Base-by-base conservation (phyloP, 2,888 invertebrate species). In the Arrhopalites spinosus region DNA sequence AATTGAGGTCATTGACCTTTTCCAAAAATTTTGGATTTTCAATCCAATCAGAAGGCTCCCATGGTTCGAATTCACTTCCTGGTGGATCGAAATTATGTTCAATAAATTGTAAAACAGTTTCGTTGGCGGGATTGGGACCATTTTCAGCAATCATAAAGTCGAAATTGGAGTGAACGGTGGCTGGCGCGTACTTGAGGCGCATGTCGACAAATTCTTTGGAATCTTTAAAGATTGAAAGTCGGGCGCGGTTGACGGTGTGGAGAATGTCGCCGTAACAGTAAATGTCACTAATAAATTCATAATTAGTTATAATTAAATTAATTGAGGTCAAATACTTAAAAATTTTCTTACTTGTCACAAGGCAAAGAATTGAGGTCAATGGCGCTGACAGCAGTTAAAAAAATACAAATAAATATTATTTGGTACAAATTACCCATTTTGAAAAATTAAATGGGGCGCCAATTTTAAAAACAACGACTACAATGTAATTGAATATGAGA, bases 201-300 rank as follows among this genome's bases (percentile, higher is more conserved):
- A 63, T 75, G 84, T 95, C 94, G n/a, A 95, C 94, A 85, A 94
- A 94, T 0, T 91, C 90, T 85, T 94, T 94, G 47, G 93, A 93
- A 85, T 95, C 94, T 8, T 86, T 84, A 86, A 89, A 93, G n/a
- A n/a, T n/a, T n/a, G n/a, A n/a, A 53, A 95, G 87, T 59, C 89
- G 88, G 0, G 92, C 90, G 90, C 92, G 92, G 87, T 95, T 95
- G 66, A 95, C 90, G 1, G 92, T 91, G 83, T 93, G 90, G 25
- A 81, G 67, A 81, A 95, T 88, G 0, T 95, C 87, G 0, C 95
- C 94, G 85, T 91, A 88, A 86, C 94, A 95, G 87, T 92, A 95
- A 82, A 95, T 92, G 84, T 90, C 86, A 85, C 94, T 94, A 87
- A n/a, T n/a, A n/a, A n/a, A n/a, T n/a, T n/a, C n/a, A n/a, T n/a